Evolutionary conservation across 2,888 invertebrate genomes (phyloP).

Genomic region (Unio delphinus): DNA sequence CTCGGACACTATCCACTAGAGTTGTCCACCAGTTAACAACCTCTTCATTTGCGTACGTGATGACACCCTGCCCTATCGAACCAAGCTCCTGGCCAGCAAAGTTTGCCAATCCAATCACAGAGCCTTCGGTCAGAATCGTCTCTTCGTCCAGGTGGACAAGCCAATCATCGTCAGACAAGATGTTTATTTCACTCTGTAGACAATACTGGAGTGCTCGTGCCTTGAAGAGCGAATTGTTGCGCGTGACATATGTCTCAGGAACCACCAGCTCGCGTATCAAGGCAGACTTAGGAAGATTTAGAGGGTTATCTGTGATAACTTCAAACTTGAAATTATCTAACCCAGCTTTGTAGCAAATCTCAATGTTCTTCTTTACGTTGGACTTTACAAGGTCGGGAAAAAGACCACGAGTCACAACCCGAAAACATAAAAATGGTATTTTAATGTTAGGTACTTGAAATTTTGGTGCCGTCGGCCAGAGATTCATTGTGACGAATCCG

Average conservation of each 20-base stretch:
- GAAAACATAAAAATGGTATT: conserved; percentile 42
- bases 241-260: conserved; percentile 28
- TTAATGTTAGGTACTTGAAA: conserved; percentile 20
- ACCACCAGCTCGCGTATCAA: conserved; percentile 34
- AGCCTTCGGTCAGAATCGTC: conserved; percentile 32
- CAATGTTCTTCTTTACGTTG: conserved; percentile 32
- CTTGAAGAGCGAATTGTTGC: conserved; percentile 32
- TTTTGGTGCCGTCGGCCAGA: conserved; percentile 24
- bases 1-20: conserved; percentile 35
- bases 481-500: conserved; percentile 27
- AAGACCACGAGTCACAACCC: conserved; percentile 37
- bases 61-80: conserved; percentile 38
- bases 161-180: conserved; percentile 34
- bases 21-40: conserved; percentile 43
- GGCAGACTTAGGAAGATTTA: conserved; percentile 28
- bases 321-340: conserved; percentile 42
- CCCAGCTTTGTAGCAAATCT: conserved; percentile 36
- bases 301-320: conserved; percentile 36
- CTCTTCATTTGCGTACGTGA: conserved; percentile 39
- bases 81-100: conserved; percentile 30
- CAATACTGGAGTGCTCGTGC: conserved; percentile 42
- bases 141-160: conserved; percentile 43
- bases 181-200: conserved; percentile 31
- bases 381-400: conserved; percentile 34
- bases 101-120: conserved; percentile 34